Evolutionary conservation across 37 sponge, comb jelly and placozoan genomes (phyloP).

Genomic region (Tethya wilhelma): DNA sequence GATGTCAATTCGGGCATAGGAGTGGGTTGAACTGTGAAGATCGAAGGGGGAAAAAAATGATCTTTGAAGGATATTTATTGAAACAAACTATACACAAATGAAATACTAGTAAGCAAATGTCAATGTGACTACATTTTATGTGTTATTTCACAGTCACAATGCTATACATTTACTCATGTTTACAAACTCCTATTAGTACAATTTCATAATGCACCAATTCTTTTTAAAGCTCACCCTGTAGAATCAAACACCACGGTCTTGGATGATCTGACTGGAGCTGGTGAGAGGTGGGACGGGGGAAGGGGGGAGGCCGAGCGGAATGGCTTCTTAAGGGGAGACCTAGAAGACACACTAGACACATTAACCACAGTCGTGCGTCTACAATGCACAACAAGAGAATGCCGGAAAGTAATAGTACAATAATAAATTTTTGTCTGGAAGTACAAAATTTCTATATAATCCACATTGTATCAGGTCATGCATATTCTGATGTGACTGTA

Average conservation of each 20-base stretch:
- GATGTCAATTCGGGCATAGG: constrained; percentile 71
- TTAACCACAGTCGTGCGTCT: no score
- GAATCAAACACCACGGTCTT: constrained; percentile 55
- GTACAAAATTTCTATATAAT: no score
- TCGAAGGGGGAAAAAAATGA: not conserved
- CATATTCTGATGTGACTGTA: not conserved
- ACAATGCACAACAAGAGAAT: no score
- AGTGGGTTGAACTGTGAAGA: constrained; percentile 55
- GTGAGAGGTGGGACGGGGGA: constrained; percentile 33
- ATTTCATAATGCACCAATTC: not conserved
- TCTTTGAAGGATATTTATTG: not conserved
- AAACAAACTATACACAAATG: no score
- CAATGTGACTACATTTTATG: not conserved
- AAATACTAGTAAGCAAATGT: not conserved
- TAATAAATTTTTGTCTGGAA: no score
- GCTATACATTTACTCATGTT: no score
- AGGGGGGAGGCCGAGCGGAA: constrained; percentile 41
- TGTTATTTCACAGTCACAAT: not conserved
- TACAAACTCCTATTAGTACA: not conserved
- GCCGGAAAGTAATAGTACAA: not conserved
- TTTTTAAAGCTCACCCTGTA: constrained; percentile 12
- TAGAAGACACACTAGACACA: no score
- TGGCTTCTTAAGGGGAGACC: constrained; percentile 10
- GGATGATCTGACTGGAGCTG: constrained; percentile 46
- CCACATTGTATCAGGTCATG: not conserved